Conservation (phyloP, 2,797 vertebrate species). For the Acridotheres tristis region DNA sequence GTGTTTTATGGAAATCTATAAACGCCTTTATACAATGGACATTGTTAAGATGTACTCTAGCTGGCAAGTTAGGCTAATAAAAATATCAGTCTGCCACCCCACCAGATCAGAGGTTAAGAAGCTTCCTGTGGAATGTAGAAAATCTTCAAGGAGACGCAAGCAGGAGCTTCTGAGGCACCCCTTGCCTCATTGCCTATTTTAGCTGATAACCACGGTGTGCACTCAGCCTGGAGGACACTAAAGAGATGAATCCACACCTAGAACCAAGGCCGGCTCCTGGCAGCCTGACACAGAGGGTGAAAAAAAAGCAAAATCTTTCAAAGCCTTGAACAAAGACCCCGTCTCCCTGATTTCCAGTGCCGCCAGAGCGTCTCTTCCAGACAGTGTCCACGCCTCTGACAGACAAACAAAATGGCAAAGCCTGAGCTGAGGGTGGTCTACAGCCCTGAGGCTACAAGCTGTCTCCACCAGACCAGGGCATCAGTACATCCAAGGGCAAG, state of each 20-base stretch:
- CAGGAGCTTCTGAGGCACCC: background rate
- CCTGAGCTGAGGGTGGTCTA: background rate
- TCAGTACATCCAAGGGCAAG: background rate
- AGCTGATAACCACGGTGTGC: constrained; percentile 23
- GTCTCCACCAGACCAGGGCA: background rate
- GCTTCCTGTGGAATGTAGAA: constrained; percentile 3
- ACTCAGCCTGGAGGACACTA: background rate
- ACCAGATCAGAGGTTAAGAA: background rate
- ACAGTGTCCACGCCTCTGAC: rapidly evolving
- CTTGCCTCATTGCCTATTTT: constrained; percentile 35
- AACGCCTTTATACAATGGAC: background rate
- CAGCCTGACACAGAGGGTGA: background rate
- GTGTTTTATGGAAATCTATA: background rate
- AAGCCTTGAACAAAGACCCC: constrained; percentile 40
- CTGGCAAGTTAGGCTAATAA: background rate
- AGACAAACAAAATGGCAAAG: background rate
- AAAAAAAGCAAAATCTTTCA: background rate
- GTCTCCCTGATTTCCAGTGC: background rate
- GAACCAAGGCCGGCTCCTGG: constrained; percentile 25
- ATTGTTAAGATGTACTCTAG: background rate
- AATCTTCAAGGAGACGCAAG: background rate
- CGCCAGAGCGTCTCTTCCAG: background rate
- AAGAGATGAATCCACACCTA: constrained; percentile 13
- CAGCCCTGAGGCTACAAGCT: background rate
- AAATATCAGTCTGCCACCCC: background rate